Conservation (phyloP, 2,113 vertebrate genomes). For the Phylloscopus whistleri region DNA sequence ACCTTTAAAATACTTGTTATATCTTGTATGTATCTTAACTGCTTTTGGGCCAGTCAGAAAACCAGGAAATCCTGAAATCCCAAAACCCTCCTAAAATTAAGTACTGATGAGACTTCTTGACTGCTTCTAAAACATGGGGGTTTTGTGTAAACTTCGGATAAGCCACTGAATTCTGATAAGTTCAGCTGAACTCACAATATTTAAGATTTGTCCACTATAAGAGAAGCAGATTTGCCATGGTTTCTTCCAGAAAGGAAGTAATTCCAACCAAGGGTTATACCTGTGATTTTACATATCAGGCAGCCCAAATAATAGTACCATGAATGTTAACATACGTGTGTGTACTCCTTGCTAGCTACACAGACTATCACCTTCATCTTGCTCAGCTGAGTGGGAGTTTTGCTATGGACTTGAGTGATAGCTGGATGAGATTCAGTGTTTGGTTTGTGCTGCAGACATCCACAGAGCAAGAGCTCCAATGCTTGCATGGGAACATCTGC, state of each 20-base stretch:
- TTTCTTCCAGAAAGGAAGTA: background rate
- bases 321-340: background rate
- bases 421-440: background rate
- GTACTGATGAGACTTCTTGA: background rate
- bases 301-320: background rate
- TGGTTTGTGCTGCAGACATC: background rate
- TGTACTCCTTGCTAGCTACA: background rate
- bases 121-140: rapidly evolving
- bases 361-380: background rate
- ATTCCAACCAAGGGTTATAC: background rate
- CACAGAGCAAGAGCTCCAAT: background rate
- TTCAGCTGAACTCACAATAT: background rate
- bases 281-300: background rate
- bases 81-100: background rate
- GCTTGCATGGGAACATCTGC: background rate
- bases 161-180: background rate
- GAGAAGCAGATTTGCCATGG: background rate
- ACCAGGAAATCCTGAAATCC: background rate
- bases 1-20: background rate
- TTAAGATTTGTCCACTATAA: background rate
- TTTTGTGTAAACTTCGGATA: background rate
- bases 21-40: background rate
- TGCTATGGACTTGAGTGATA: background rate
- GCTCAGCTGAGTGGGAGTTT: background rate
- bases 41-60: background rate